Evolutionary conservation across 2,888 invertebrate species (phyloP).

Genomic region (Trissolcus japonicus): DNA sequence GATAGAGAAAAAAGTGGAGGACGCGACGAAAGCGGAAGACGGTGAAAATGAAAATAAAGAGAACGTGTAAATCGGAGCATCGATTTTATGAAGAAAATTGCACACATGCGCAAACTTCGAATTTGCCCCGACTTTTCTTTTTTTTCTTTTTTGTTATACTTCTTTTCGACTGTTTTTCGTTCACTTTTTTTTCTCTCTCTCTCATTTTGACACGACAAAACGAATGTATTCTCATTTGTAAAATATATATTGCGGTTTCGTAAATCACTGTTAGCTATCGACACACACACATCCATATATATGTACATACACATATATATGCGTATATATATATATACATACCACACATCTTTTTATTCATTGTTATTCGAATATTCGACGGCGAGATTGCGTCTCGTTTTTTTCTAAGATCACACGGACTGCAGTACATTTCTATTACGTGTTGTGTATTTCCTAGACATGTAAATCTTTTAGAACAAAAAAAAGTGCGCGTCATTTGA

Average conservation of each 20-base stretch:
- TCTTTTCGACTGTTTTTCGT: slow-evolving; percentile 25
- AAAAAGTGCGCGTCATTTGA: slow-evolving; percentile 47
- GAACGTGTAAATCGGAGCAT: slow-evolving; percentile 56
- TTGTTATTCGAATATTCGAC: slow-evolving; percentile 57
- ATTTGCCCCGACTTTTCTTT: slow-evolving; percentile 46
- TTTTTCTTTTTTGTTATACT: slow-evolving; percentile 26
- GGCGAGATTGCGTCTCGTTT: slow-evolving; percentile 57
- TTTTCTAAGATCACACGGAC: slow-evolving; percentile 56
- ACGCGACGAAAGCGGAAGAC: slow-evolving; percentile 13
- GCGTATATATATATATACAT: slow-evolving; percentile 60
- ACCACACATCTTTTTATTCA: slow-evolving; percentile 60
- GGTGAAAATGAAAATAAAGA: slow-evolving; percentile 33
- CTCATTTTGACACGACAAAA: slow-evolving; percentile 44
- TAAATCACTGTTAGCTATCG: slow-evolving; percentile 57
- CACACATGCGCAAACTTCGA: slow-evolving; percentile 51
- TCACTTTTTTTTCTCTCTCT: too few relatives aligned
- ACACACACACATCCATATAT: slow-evolving; percentile 51
- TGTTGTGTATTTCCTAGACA: slow-evolving; percentile 58
- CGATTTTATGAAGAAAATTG: slow-evolving; percentile 54
- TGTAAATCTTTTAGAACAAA: slow-evolving; percentile 53
- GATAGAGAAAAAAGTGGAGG: slow-evolving; percentile 6
- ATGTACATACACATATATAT: slow-evolving; percentile 58
- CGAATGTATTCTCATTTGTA: slow-evolving; percentile 56
- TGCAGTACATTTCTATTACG: slow-evolving; percentile 58
- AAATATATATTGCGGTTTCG: slow-evolving; percentile 58